These are phyloP conservation scores for Spongia lamella DNA, from an alignment of 37 sponge, comb jelly and placozoan genomes.

Conservation along the genomic window DNA sequence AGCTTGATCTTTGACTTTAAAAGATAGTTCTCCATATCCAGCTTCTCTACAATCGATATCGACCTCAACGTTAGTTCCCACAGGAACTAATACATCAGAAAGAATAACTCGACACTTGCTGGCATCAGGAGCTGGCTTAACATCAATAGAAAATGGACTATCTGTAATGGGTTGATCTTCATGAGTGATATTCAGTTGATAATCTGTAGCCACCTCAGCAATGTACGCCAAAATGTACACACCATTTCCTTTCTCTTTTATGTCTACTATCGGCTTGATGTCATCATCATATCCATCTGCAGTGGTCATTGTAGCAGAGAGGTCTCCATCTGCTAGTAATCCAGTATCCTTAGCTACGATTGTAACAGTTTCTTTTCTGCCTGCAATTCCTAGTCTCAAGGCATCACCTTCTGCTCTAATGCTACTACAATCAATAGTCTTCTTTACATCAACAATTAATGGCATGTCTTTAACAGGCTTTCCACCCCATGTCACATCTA, in stretches of 20 bases:
- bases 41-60: slow-evolving; percentile 76
- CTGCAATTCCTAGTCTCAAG: slow-evolving; percentile 69
- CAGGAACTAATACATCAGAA: slow-evolving; percentile 41
- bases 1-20: slow-evolving; percentile 67
- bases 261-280: not conserved
- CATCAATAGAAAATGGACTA: slow-evolving; percentile 80
- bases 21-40: slow-evolving; percentile 70
- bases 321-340: slow-evolving; percentile 53
- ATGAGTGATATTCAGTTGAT: slow-evolving; percentile 54
- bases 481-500: slow-evolving; percentile 60
- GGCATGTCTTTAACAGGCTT: slow-evolving; percentile 58
- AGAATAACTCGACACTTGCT: slow-evolving; percentile 68
- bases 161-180: slow-evolving; percentile 75
- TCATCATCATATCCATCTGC: slow-evolving; percentile 48
- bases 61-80: slow-evolving; percentile 72
- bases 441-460: slow-evolving; percentile 37
- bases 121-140: slow-evolving; percentile 67
- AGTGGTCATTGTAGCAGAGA: slow-evolving; percentile 62
- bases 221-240: slow-evolving; percentile 70
- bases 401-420: slow-evolving; percentile 81
- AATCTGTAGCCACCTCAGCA: slow-evolving; percentile 66
- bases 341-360: slow-evolving; percentile 69
- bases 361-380: slow-evolving; percentile 51
- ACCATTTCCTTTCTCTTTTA: slow-evolving; percentile 80
- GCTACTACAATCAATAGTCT: slow-evolving; percentile 13